These are phyloP conservation scores for Agapornis canus DNA, from an alignment of 2,797 vertebrate species.

Conservation along the genomic window DNA sequence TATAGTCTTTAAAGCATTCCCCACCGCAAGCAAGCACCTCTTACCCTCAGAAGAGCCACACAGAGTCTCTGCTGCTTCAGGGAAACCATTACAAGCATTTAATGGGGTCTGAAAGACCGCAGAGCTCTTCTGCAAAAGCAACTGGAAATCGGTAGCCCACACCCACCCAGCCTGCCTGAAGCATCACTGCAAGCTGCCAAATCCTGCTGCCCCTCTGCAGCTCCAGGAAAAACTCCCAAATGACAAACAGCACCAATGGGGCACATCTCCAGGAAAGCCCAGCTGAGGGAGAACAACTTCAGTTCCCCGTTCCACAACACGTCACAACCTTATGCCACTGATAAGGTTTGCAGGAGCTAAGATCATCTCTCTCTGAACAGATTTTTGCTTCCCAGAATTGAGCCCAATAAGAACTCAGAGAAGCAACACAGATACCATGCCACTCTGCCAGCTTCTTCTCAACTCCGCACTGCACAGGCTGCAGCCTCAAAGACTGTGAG, in stretches of 20 bases:
- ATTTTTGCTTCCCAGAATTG: not conserved
- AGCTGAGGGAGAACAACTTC: not conserved
- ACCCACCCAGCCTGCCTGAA: not conserved
- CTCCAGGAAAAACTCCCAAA: not conserved
- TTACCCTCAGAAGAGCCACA: not conserved
- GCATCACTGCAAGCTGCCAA: not conserved
- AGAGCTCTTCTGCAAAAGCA: not conserved
- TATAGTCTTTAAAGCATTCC: not conserved
- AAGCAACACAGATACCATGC: not conserved
- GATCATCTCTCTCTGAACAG: not conserved
- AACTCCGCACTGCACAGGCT: not conserved
- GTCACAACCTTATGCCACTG: not conserved
- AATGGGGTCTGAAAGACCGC: not conserved
- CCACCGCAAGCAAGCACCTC: not conserved
- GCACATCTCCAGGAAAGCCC: not conserved
- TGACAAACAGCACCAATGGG: not conserved
- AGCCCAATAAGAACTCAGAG: not conserved
- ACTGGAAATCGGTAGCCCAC: not conserved
- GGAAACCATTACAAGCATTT: not conserved
- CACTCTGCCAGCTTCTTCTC: not conserved
- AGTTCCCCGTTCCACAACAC: not conserved
- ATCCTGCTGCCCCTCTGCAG: not conserved
- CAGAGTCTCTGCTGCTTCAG: not conserved
- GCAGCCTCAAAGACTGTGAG: not conserved
- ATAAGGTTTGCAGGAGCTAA: not conserved